phyloP scores from a whole-genome alignment of 2,113 vertebrate species.

The Microtus ochrogaster region DNA sequence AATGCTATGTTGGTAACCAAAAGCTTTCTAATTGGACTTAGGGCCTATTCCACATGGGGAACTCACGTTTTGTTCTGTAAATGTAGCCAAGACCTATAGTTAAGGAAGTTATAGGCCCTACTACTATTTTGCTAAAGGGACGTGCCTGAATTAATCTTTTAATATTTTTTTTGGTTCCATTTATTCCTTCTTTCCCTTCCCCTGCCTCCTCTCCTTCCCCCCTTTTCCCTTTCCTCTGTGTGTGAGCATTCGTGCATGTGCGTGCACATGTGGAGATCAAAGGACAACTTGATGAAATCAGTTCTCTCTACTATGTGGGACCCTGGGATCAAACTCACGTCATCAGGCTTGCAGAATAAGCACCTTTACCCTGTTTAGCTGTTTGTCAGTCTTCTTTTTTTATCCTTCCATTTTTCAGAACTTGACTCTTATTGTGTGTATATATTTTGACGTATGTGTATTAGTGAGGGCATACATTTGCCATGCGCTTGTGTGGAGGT shows the following conservation, averaged over 20 bases:
- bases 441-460: not conserved
- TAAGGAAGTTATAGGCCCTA: not conserved
- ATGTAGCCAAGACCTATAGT: not conserved
- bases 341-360: not conserved
- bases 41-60: not conserved
- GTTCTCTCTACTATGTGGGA: not conserved
- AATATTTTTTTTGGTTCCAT: not conserved
- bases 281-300: not conserved
- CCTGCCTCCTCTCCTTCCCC: not conserved
- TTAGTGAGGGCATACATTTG: not conserved
- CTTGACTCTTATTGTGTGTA: not conserved
- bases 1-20: not conserved
- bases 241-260: not conserved
- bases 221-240: not conserved
- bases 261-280: not conserved
- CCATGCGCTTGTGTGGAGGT: not conserved
- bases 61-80: not conserved
- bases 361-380: not conserved
- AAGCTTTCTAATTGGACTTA: not conserved
- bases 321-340: not conserved
- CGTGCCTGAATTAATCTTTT: not conserved
- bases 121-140: not conserved
- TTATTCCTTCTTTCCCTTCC: not conserved
- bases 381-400: not conserved
- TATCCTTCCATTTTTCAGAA: not conserved